Base-by-base conservation (phyloP, 37 sponge, comb jelly and placozoan species). In the Geodia barretti region DNA sequence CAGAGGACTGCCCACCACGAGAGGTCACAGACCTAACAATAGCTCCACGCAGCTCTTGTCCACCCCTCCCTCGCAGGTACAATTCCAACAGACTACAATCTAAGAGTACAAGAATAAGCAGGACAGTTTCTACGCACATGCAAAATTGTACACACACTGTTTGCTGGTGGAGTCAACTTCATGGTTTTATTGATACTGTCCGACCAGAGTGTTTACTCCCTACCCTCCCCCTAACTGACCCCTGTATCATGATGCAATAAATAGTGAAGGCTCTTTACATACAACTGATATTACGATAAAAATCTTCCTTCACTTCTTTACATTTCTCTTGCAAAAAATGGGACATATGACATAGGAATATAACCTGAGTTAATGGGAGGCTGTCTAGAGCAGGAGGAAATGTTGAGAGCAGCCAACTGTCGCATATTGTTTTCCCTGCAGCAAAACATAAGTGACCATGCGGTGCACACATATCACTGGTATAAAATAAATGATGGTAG, bases 391-490 rank as follows among this genome's bases (percentile, higher is more conserved):
- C 3, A 31, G 41, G 40, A 25, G 4, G 88, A 82, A 36, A 87
- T 81, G 26, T 87, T 76, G 20, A 89, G 69, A 14, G 72, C 63
- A 4, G 89, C 78, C 38, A 89, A 33, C 72, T 78, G 78, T 61
- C 43, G 59, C 63, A 84, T 35, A 33, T 64, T 85, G 26, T 63
- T 42, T 20, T 80, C 90, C 41, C 86, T 90, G 69, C 0, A 69
- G 70, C n/a, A 29, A 67, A 26, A 67, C 32, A 21, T 41, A 24
- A 25, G 26, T 36, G 21, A 68, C 11, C 32, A 68, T 68, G 14
- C 17, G 70, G 19, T 40, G 37, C 8, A 72, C 37, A 72, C 8
- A 40, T 8, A 29, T 30, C 7, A 8, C 5, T 8, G 8, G 19
- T 29, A 17, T 21, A 68, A 68, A 2, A 30, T 29, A 33, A 30